phyloP scores from a whole-genome alignment of 2,888 invertebrate genomes.

The Galeopsomyia nigrocyanea region DNA sequence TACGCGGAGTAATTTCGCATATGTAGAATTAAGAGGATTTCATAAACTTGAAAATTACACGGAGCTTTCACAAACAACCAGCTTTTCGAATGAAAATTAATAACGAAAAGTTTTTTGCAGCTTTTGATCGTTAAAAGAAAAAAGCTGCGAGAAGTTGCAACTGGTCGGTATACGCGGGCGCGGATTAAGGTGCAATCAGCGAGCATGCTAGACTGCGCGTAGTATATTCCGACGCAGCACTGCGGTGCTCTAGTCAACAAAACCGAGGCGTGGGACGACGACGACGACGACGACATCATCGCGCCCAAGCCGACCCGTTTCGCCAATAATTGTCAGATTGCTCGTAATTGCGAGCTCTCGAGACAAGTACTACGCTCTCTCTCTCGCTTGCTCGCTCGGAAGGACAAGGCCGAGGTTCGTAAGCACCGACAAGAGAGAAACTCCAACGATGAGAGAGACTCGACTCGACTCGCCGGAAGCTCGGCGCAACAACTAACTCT shows the following conservation, averaged over 20 bases:
- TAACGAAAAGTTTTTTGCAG: no score
- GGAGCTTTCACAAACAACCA: no score
- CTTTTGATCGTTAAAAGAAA: no score
- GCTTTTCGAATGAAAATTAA: no score
- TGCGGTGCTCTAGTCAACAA: slow-evolving; percentile 6
- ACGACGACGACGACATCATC: slow-evolving; percentile 44
- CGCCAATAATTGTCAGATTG: slow-evolving; percentile 64
- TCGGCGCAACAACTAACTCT: slow-evolving; percentile 37
- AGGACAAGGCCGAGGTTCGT: slow-evolving; percentile 36
- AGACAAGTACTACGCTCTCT: no score
- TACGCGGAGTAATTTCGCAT: not conserved
- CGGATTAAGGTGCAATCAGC: slow-evolving; percentile 21
- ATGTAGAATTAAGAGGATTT: no score
- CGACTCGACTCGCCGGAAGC: slow-evolving; percentile 28
- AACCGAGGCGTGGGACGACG: slow-evolving; percentile 50
- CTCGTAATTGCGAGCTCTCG: slow-evolving; percentile 65
- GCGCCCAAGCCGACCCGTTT: slow-evolving; percentile 47
- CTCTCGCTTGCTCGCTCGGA: slow-evolving; percentile 25
- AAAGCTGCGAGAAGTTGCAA: no score
- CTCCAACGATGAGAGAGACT: slow-evolving; percentile 45
- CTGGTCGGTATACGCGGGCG: not conserved
- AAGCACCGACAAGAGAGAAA: slow-evolving; percentile 42
- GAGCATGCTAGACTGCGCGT: not conserved
- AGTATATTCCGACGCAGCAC: not conserved
- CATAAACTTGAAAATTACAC: no score